Base-by-base conservation (phyloP, 2,797 vertebrate genomes). In the Phaenicophaeus curvirostris region DNA sequence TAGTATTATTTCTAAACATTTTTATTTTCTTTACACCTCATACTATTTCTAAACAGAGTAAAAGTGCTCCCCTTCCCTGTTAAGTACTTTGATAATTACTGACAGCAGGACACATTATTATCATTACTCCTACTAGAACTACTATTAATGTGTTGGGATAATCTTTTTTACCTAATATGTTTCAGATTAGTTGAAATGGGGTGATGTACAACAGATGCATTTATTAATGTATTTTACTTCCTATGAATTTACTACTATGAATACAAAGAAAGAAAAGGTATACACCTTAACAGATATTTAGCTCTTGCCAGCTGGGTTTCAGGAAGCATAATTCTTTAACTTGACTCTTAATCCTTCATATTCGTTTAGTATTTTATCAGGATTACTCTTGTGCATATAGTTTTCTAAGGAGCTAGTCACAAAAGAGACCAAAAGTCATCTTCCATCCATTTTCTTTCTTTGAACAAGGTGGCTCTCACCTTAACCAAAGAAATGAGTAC, bases 391-490 rank as follows among this genome's bases (percentile, higher is more conserved):
- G 5, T 78, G 6, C 41, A 75, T 67, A 54, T 8, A 37, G 15
- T 58, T 67, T 95, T 96, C 33, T 87, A 83, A 77, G 51, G 91
- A 90, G 31, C 80, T 91, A 91, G 12, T 86, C 27, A 28, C 15
- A 12, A 37, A 85, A 94, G 77, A 68, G 28, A 14, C 30, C 46
- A 46, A 87, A 96, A 93, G 58, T 46, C 20, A 35, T 24, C 28
- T 77, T 87, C 31, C 28, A 41, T 95, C 50, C 31, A 24, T 90
- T 96, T 94, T 41, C 21, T 91, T 89, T 62, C 23, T 91, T 80
- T 94, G 28, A 74, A n/a, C 44, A 92, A 80, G 33, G 20, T 88
- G 27, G 8, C 9, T 95, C 41, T 95, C 71, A 59, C 44, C 21
- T 89, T 80, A 89, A 71, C 9, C 28, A 90, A 91, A 55, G 41